phyloP scores from a whole-genome alignment of 2,113 vertebrate species.

The Nycticebus coucang region DNA sequence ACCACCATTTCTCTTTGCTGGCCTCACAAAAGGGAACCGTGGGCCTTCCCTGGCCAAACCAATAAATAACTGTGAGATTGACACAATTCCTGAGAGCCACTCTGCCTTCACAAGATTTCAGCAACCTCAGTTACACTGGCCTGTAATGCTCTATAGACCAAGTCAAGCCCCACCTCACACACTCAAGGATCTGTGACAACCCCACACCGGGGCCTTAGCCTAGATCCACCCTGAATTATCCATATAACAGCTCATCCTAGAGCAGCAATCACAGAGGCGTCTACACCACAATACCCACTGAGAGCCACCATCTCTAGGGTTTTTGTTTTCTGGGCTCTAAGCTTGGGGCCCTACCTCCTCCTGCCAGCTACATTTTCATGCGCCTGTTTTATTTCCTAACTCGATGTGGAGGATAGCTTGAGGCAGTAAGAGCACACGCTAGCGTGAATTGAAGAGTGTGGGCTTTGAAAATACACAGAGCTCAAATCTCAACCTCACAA shows the following conservation, averaged over 20 bases:
- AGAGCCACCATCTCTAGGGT: background rate
- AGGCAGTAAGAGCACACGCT: background rate
- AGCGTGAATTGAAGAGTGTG: background rate
- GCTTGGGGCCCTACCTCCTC: background rate
- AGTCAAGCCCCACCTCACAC: background rate
- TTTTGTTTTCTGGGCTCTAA: background rate
- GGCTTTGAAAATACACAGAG: background rate
- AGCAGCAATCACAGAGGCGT: too few relatives aligned
- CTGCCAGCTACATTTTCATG: background rate
- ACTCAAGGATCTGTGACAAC: background rate
- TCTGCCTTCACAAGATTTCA: background rate
- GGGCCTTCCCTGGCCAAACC: background rate
- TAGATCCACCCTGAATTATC: too few relatives aligned
- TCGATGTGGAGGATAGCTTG: background rate
- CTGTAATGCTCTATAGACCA: background rate
- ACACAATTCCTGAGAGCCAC: constrained; percentile 1
- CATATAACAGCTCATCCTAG: too few relatives aligned
- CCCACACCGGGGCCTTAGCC: background rate
- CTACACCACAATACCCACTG: too few relatives aligned
- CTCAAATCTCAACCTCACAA: background rate
- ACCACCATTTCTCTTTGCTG: background rate
- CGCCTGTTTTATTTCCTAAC: background rate
- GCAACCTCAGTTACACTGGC: background rate
- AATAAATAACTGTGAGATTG: constrained; percentile 23
- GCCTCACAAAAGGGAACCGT: background rate